phyloP scores from a whole-genome alignment of 2,113 vertebrate species.

The Megaptera novaeangliae region DNA sequence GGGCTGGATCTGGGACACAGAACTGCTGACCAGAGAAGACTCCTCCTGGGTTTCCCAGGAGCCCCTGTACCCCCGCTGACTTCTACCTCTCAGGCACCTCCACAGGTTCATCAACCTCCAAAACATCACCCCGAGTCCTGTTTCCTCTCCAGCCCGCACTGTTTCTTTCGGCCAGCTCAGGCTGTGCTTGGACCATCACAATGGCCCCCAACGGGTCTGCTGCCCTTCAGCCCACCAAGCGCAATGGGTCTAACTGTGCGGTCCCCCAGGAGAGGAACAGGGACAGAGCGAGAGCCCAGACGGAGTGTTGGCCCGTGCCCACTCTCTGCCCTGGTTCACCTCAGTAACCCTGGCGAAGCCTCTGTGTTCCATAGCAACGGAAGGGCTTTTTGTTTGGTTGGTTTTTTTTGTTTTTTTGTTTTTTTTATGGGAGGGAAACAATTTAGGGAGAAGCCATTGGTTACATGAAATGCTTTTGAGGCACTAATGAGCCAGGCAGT shows the following conservation, averaged over 20 bases:
- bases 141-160: not conserved
- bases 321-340: not conserved
- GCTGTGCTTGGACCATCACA: not conserved
- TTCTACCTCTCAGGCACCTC: not conserved
- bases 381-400: not conserved
- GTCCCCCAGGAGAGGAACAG: not conserved
- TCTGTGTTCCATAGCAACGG: not conserved
- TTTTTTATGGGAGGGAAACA: not conserved
- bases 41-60: not conserved
- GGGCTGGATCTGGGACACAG: not conserved
- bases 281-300: not conserved
- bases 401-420: not conserved
- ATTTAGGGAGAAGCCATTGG: not conserved
- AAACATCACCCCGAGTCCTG: accelerated
- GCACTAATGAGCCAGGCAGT: not conserved
- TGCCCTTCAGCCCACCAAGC: not conserved
- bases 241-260: not conserved
- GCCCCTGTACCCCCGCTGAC: too few species aligned
- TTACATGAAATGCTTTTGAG: not conserved
- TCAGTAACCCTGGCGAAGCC: not conserved
- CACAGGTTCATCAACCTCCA: not conserved
- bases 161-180: not conserved
- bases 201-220: not conserved
- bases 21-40: not conserved
- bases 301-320: not conserved